phyloP scores from a whole-genome alignment of 2,113 vertebrate genomes.

The Sterrhoptilus dennistouni region DNA sequence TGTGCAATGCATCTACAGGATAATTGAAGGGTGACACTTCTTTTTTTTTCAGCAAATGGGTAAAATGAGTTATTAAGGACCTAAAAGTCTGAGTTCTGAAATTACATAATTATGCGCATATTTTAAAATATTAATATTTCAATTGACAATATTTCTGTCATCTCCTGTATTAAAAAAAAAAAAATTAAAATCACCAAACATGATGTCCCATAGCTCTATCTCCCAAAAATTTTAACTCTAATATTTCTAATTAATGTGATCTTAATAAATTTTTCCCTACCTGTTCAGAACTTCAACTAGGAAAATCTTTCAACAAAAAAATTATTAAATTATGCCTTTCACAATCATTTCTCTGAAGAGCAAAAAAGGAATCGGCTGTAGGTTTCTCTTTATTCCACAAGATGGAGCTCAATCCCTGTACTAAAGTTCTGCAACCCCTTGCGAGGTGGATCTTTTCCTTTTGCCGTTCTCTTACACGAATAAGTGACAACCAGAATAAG shows the following conservation, averaged over 20 bases:
- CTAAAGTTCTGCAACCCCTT: not conserved
- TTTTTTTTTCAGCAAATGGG: not conserved
- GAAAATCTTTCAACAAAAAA: not conserved
- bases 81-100: not conserved
- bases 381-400: not conserved
- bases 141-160: not conserved
- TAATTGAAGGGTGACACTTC: not conserved
- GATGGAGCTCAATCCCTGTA: slow-evolving; percentile 24
- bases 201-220: not conserved
- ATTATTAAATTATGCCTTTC: not conserved
- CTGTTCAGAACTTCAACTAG: not conserved
- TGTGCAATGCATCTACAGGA: not conserved
- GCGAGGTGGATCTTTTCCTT: fast-evolving
- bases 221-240: not conserved
- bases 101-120: not conserved
- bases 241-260: not conserved
- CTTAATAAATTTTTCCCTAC: not conserved
- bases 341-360: not conserved
- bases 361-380: not conserved
- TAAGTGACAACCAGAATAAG: not conserved
- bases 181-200: not conserved
- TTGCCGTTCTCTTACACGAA: not conserved
- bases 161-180: not conserved
- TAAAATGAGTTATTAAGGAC: not conserved
- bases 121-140: not conserved